Evolutionary conservation across 2,888 invertebrate species (phyloP).

Genomic region (Caenorhabditis wallacei): DNA sequence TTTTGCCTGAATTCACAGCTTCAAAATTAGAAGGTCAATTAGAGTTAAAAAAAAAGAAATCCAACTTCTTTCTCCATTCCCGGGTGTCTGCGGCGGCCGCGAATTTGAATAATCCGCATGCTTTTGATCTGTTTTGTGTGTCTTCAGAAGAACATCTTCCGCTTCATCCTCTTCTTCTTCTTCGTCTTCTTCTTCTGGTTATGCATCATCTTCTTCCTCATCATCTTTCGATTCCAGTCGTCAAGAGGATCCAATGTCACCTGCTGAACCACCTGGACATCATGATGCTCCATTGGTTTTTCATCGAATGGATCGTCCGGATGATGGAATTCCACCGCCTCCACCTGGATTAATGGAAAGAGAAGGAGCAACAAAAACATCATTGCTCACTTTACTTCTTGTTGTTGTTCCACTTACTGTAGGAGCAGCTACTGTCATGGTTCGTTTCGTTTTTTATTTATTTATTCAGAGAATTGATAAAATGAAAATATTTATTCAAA

Average conservation of each 20-base stretch:
- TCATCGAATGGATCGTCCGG: conserved; percentile 73
- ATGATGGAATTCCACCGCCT: conserved; percentile 59
- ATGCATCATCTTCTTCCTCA: conserved; percentile 36
- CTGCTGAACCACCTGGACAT: conserved; percentile 41
- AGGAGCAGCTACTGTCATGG: conserved; percentile 80
- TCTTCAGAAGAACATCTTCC: conserved; percentile 60
- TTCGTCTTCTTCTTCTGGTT: conserved; percentile 45
- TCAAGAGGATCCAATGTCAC: conserved; percentile 50
- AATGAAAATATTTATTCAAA: conserved; percentile 4
- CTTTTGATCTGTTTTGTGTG: conserved; percentile 61
- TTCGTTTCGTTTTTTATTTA: conserved; percentile 33
- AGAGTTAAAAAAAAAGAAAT: background rate
- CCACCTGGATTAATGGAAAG: conserved; percentile 36
- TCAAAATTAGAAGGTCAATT: background rate
- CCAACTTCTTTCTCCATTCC: conserved; percentile 6
- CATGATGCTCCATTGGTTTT: conserved; percentile 74
- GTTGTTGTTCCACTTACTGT: conserved; percentile 83
- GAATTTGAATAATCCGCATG: conserved; percentile 49
- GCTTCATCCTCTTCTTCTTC: conserved; percentile 33
- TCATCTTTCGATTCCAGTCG: conserved; percentile 67
- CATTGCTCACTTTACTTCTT: conserved; percentile 79
- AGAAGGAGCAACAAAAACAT: conserved; percentile 71
- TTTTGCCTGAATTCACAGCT: conserved; percentile 15
- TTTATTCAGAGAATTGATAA: background rate
- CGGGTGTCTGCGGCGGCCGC: conserved; percentile 53